Evolutionary conservation across 1,140 invertebrate genomes (phyloP).

Genomic region (Lethrus apterus): DNA sequence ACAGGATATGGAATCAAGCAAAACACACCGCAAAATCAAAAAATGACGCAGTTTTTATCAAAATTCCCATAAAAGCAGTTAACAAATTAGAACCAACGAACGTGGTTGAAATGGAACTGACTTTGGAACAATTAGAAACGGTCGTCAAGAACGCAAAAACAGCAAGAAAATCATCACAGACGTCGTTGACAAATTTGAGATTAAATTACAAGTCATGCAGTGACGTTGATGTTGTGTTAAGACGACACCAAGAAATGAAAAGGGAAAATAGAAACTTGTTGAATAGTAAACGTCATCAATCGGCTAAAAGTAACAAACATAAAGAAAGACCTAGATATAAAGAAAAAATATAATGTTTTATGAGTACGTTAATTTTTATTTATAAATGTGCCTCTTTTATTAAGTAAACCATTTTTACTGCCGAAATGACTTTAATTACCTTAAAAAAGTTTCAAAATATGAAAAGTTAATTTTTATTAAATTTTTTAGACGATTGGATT

Average conservation of each 20-base stretch:
- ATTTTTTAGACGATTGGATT: too few relatives aligned
- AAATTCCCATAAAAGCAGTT: conserved; percentile 10
- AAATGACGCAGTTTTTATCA: conserved; percentile 11
- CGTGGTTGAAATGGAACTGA: conserved; percentile 9
- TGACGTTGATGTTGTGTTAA: conserved; percentile 4
- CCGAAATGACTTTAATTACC: too few relatives aligned
- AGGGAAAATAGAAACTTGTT: background rate
- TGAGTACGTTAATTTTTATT: too few relatives aligned
- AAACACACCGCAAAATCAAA: conserved; percentile 13
- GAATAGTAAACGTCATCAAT: background rate
- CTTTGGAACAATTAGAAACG: conserved; percentile 8
- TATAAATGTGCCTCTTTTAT: too few relatives aligned
- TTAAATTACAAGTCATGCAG: conserved; percentile 4
- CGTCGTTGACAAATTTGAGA: too few relatives aligned
- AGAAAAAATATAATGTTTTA: too few relatives aligned
- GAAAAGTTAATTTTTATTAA: too few relatives aligned
- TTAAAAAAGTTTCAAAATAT: too few relatives aligned
- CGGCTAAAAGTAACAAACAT: background rate
- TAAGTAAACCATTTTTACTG: too few relatives aligned
- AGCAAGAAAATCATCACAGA: background rate
- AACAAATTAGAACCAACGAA: conserved; percentile 2
- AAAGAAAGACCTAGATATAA: too few relatives aligned
- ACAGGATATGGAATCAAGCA: conserved; percentile 13
- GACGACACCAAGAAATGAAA: conserved; percentile 9
- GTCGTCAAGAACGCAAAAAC: background rate